Base-by-base conservation (phyloP, 2,113 vertebrate species). In the Brachypteracias leptosomus region DNA sequence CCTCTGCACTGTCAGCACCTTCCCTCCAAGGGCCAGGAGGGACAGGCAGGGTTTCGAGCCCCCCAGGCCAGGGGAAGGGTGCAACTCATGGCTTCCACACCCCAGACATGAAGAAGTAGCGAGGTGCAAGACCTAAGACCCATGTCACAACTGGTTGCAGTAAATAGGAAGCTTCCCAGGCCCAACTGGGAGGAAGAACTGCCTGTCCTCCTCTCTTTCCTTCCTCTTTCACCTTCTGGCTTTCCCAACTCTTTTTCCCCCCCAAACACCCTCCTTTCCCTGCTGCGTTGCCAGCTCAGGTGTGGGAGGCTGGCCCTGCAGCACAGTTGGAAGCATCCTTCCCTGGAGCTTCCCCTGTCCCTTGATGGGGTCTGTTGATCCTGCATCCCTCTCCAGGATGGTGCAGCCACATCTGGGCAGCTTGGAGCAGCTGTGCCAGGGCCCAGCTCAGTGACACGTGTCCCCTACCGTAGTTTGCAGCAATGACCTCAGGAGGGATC, bases 361-460 rank as follows among this genome's bases (percentile, higher is more conserved):
- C n/a, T 49, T 1, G 1, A 0, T 4, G 2, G 16, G 15, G 2
- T 35, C 54, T 0, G 0, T 13, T 18, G 42, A 11, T 57, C 35
- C 46, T 14, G 25, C 42, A 13, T 16, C 59, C 21, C 38, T 63
- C 74, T 21, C 54, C 1, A 2, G 31, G 49, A 38, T 1, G 9
- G 12, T 13, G 20, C 63, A 68, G 58, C n/a, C 63, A 4, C n/a
- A 35, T 6, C 74, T 46, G 70, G 49, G 63, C 47, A 31, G 51
- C 36, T 38, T 8, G 12, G n/a, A 66, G 73, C 35, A 17, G 31
- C 49, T 7, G 0, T 6, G 22, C 9, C 4, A 0, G 52, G 28
- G 20, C 68, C 16, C 52, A 16, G 62, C 58, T 46, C 58, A 4
- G 1, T 1, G 0, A n/a, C 57, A 59, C n/a, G 13, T 13, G 7